Conservation (phyloP, 2,888 invertebrate species). For the Drosophila parthenogenetica region DNA sequence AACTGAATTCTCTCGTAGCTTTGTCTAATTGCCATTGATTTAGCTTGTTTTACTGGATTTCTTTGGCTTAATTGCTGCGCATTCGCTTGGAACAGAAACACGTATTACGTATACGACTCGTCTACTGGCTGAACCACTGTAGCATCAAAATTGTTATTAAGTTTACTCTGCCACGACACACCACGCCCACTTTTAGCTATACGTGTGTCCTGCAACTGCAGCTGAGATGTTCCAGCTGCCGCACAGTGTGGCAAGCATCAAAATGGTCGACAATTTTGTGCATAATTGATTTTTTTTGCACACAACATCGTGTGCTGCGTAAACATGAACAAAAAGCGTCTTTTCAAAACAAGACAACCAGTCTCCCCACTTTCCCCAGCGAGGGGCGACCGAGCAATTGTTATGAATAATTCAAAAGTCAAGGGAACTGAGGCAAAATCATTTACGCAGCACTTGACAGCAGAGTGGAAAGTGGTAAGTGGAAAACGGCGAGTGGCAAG, state of each 20-base stretch:
- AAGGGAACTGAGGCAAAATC: slow-evolving; percentile 37
- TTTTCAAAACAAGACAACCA: not conserved
- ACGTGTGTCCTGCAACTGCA: slow-evolving; percentile 14
- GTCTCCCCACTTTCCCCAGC: not conserved
- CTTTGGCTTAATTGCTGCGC: slow-evolving; percentile 5
- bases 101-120: slow-evolving; percentile 38
- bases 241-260: slow-evolving; percentile 19
- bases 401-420: slow-evolving; percentile 63
- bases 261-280: slow-evolving; percentile 33
- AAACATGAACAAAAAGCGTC: slow-evolving; percentile 20
- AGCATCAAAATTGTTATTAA: slow-evolving; percentile 13
- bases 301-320: slow-evolving; percentile 39
- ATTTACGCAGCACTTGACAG: slow-evolving; percentile 55
- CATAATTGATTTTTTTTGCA: slow-evolving; percentile 46
- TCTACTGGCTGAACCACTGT: not conserved
- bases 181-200: slow-evolving; percentile 6
- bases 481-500: slow-evolving; percentile 6
- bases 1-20: slow-evolving; percentile 3
- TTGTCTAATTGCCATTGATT: slow-evolving; percentile 24
- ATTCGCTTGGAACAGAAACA: slow-evolving; percentile 23
- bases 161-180: slow-evolving; percentile 24
- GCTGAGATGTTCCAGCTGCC: slow-evolving; percentile 5
- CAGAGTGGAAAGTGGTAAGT: slow-evolving; percentile 30
- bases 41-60: slow-evolving; percentile 28
- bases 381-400: slow-evolving; percentile 19